phyloP scores from a whole-genome alignment of 2,888 invertebrate species.

The Agrilus cyanescens region DNA sequence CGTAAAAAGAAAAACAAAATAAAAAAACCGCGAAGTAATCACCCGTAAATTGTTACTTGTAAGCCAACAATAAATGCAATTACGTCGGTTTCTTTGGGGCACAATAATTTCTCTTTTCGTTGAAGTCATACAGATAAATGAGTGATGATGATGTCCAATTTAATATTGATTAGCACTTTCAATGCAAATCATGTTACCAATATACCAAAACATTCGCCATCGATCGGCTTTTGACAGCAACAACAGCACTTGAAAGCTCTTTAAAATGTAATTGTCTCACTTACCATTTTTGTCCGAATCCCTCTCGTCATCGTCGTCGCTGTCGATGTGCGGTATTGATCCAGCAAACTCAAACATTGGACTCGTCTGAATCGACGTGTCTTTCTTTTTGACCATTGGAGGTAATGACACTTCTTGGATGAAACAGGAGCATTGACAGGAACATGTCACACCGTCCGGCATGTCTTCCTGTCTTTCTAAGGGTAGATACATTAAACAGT shows the following conservation, averaged over 20 bases:
- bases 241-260: constrained; percentile 2
- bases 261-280: constrained; percentile 8
- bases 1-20: too few species aligned
- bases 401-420: constrained; percentile 20
- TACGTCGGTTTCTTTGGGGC: too few species aligned
- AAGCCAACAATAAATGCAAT: too few species aligned
- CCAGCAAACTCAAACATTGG: constrained; percentile 54
- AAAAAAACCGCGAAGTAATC: too few species aligned
- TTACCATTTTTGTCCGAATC: constrained; percentile 31
- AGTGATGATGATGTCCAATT: too few species aligned
- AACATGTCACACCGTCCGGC: constrained; percentile 22
- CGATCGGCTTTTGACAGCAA: constrained; percentile 6
- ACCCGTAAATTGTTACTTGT: too few species aligned
- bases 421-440: constrained; percentile 32
- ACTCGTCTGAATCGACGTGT: constrained; percentile 38
- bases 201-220: constrained; percentile 12
- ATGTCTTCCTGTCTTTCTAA: constrained; percentile 30
- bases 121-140: too few species aligned
- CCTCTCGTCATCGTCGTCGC: constrained; percentile 52
- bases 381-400: constrained; percentile 29
- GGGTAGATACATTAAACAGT: constrained; percentile 35
- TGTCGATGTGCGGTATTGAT: constrained; percentile 60
- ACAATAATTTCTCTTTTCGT: too few species aligned
- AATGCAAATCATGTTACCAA: constrained; percentile 5
- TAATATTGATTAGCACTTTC: constrained; percentile 9